phyloP scores from a whole-genome alignment of 1,140 invertebrate genomes.

The Pseudoatta argentina region DNA sequence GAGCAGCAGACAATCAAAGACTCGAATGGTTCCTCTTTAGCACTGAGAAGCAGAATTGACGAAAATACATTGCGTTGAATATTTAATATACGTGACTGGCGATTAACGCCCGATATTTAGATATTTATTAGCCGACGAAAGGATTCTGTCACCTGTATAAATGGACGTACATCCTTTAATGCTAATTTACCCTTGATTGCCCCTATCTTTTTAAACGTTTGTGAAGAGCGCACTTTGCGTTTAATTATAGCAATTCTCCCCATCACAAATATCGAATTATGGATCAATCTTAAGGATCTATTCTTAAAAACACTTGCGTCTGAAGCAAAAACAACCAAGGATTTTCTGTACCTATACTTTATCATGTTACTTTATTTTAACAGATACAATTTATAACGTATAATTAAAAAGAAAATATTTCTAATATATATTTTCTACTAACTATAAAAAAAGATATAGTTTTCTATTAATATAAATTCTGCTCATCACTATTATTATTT shows the following conservation, averaged over 20 bases:
- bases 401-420: neutral
- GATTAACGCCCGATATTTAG: slow-evolving; percentile 48
- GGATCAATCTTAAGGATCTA: slow-evolving; percentile 31
- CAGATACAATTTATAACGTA: neutral
- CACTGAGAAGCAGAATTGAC: slow-evolving; percentile 67
- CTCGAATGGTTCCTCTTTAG: slow-evolving; percentile 66
- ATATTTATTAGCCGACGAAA: slow-evolving; percentile 51
- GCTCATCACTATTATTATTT: neutral
- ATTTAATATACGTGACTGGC: slow-evolving; percentile 48
- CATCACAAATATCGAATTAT: slow-evolving; percentile 23
- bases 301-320: slow-evolving; percentile 17
- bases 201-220: slow-evolving; percentile 31
- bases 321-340: neutral
- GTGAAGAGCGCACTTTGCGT: slow-evolving; percentile 31
- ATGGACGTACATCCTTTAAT: slow-evolving; percentile 14
- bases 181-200: slow-evolving; percentile 45
- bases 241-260: slow-evolving; percentile 46
- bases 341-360: neutral
- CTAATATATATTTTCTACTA: neutral
- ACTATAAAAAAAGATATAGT: neutral
- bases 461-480: neutral
- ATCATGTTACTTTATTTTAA: slow-evolving; percentile 15
- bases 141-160: slow-evolving; percentile 57
- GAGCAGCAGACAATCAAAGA: slow-evolving; percentile 3
- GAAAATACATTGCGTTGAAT: slow-evolving; percentile 52